These are phyloP conservation scores for Darevskia nairensis DNA, from an alignment of 2,797 vertebrate species.

Conservation along the genomic window DNA sequence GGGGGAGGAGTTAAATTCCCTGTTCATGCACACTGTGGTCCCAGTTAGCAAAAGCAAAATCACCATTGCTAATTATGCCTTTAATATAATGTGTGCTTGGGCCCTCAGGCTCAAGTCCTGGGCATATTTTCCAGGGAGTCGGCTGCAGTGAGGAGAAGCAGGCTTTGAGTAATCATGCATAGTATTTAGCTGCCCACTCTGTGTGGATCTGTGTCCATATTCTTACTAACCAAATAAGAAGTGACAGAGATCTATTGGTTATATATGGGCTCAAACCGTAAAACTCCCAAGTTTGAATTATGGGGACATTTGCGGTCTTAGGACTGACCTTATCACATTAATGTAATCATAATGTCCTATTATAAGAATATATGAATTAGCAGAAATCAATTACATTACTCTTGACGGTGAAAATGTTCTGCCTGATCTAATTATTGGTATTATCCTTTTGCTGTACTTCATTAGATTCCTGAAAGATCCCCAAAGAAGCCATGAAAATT, in stretches of 20 bases:
- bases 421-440: constrained; percentile 76
- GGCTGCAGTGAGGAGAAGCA: not conserved
- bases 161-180: not conserved
- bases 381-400: constrained; percentile 72
- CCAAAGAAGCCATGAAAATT: constrained; percentile 74
- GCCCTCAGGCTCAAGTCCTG: not conserved
- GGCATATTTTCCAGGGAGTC: not conserved
- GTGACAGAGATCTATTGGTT: constrained; percentile 49
- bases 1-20: no score
- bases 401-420: constrained; percentile 68
- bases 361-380: constrained; percentile 68
- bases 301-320: constrained; percentile 37
- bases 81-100: not conserved
- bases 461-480: constrained; percentile 78
- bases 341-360: constrained; percentile 63
- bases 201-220: not conserved
- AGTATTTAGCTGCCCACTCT: not conserved
- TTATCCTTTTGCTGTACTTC: constrained; percentile 75
- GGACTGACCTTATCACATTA: constrained; percentile 56
- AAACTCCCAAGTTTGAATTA: constrained; percentile 21
- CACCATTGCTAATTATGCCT: not conserved
- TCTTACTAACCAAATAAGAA: not conserved
- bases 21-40: not conserved
- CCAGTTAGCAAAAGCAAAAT: not conserved
- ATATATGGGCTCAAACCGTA: constrained; percentile 46